Percentiles rank a stretch among this genome's conserved stretches.
Evolutionary conservation across 2,888 invertebrate species (phyloP).

Genomic region (Stenichneumon culpator): DNA sequence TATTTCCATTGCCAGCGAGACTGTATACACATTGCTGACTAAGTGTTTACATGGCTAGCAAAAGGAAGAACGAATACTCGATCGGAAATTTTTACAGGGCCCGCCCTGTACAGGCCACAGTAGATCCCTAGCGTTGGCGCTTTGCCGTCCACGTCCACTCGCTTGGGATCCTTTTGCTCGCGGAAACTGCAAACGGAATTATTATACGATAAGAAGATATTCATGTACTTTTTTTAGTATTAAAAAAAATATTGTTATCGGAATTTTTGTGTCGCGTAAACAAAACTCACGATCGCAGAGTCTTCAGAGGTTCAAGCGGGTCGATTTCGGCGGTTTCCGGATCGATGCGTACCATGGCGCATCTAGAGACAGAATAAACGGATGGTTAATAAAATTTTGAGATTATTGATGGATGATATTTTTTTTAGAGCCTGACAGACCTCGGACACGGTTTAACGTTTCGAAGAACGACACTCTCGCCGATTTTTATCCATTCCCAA

Average conservation of each 20-base stretch:
- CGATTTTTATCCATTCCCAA: constrained; percentile 88
- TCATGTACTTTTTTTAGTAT: background rate
- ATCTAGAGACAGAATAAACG: constrained; percentile 77
- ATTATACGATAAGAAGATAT: background rate
- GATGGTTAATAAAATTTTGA: background rate
- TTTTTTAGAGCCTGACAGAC: constrained; percentile 76
- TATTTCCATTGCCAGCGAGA: too few species aligned
- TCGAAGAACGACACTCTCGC: constrained; percentile 85
- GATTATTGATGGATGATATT: too few species aligned
- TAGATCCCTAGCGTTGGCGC: constrained; percentile 86
- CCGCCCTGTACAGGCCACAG: constrained; percentile 85
- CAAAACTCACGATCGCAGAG: constrained; percentile 85
- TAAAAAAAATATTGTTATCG: background rate
- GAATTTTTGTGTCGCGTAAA: background rate
- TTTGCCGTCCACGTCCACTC: constrained; percentile 78
- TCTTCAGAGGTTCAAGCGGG: constrained; percentile 86
- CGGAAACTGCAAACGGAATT: constrained; percentile 72
- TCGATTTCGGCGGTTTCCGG: constrained; percentile 85
- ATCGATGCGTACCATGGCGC: constrained; percentile 85
- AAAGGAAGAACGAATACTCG: constrained; percentile 84
- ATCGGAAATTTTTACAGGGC: constrained; percentile 86
- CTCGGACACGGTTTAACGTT: constrained; percentile 87
- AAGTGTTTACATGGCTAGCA: background rate
- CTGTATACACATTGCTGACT: background rate
- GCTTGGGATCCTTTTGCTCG: constrained; percentile 71